Percentiles rank a stretch among this genome's conserved stretches.
Conservation (phyloP, 2,888 invertebrate species). For the Ephialtes manifestator region DNA sequence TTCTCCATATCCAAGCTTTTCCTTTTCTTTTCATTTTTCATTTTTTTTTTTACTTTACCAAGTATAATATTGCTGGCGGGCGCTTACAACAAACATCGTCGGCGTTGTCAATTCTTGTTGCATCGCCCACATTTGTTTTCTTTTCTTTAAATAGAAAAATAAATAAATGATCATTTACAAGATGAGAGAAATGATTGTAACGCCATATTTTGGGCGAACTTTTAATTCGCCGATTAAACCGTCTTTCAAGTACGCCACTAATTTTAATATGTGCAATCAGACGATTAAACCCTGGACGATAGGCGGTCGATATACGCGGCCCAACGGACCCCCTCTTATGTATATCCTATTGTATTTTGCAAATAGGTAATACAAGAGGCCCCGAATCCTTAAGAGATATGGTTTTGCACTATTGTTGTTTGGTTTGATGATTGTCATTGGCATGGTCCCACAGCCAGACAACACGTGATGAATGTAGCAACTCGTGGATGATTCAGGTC, state of each 20-base stretch:
- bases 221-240: constrained; percentile 56
- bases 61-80: constrained; percentile 52
- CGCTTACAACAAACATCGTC: constrained; percentile 43
- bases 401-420: constrained; percentile 63
- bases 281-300: constrained; percentile 62
- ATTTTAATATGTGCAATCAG: constrained; percentile 59
- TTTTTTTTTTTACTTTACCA: constrained; percentile 42
- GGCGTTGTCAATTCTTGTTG: constrained; percentile 36
- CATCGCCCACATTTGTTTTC: constrained; percentile 18
- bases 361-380: constrained; percentile 60
- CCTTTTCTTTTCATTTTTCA: background rate
- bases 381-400: constrained; percentile 62
- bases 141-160: constrained; percentile 81
- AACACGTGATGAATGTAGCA: constrained; percentile 56
- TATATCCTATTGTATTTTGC: constrained; percentile 55
- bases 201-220: constrained; percentile 49
- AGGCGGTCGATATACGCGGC: constrained; percentile 62
- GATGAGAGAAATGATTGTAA: constrained; percentile 79
- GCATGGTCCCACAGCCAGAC: constrained; percentile 71
- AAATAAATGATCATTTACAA: constrained; percentile 84
- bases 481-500: constrained; percentile 18
- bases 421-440: constrained; percentile 72
- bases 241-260: constrained; percentile 56
- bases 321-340: constrained; percentile 33
- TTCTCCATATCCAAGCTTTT: constrained; percentile 47